Evolutionary conservation across 2,797 vertebrate genomes (phyloP), one percentile per base, ranked within the genome.

Genomic region (Coregonus ussuriensis): DNA sequence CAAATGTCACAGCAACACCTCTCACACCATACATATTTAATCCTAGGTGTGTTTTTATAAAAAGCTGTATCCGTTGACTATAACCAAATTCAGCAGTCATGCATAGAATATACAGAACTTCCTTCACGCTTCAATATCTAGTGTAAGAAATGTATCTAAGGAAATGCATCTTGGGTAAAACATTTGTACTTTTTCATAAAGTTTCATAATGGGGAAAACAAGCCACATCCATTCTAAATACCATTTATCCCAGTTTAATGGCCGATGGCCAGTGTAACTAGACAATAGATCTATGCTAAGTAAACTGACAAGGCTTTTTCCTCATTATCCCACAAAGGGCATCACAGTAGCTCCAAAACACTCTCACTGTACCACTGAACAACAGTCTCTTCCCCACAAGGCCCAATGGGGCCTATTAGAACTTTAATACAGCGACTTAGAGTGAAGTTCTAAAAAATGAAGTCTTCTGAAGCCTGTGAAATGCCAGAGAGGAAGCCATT

Each of bases 401-500:
- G 67, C 51, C 56, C 56, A 47, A 31, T 63, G 65, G 78, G 75
- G 70, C 76, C 67, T 80, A 14, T 53, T 73, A 65, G 41, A 59
- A 41, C 62, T 74, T 7, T 51, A 29, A 53, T 53, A 16, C 72
- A 14, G 5, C 15, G 15, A 53, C 51, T 78, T 16, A 71, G n/a
- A 29, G 21, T 0, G 4, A 21, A 5, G 33, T 71, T 71, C 37
- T 63, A 66, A 66, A 74, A 74, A 83, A 82, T 77, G 14, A 85
- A 83, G 84, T 82, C 73, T 41, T 79, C 71, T 77, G 72, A 82
- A 76, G 77, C 51, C 52, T 41, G 1, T 53, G 33, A 52, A 72
- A 51, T 53, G 71, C 75, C 72, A 70, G 77, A 25, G 47, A n/a
- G 13, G 41, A 25, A 13, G 69, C 5, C 14, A 37, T 70, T 51